Base-by-base conservation (phyloP, 2,888 invertebrate species). In the Oscheius onirici region DNA sequence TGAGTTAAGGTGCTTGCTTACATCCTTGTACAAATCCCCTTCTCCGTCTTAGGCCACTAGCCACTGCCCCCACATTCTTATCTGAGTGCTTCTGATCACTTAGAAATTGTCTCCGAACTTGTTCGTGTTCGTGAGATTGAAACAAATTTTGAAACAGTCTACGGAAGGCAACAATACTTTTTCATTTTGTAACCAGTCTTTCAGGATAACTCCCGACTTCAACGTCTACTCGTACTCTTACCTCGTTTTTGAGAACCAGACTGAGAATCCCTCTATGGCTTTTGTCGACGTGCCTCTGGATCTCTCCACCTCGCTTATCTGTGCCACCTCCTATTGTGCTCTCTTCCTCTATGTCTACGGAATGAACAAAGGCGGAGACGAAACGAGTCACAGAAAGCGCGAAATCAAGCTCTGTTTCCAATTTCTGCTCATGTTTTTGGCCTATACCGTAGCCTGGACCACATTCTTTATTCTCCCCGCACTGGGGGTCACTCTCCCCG, bases 381-480 rank as follows among this genome's bases (percentile, higher is more conserved):
- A 52, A 52, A 40, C 34, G 24, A 34, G 54, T 6, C 41, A 26
- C 10, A 52, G 28, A 40, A 52, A 34, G n/a, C 28, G 52, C 8
- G 66, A 66, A 54, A 66, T 66, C 28, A 68, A 55, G 40, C 11
- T 69, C 8, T 60, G 69, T 34, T 26, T 69, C 17, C 69, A 69
- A 49, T 69, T 58, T 40, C 60, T 60, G 2, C 15, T 69, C 2
- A 60, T 60, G 58, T 69, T 69, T 41, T 40, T 69, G 1, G 43
- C 49, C 15, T 69, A 69, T 44, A 60, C 60, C 28, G 43, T 60
- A 22, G 52, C 66, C n/a, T 66, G 66, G 66, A 22, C 24, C 40
- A 34, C 66, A 2, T 66, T 66, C 40, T 46, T 49, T 15, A 34
- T 49, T 5, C 40, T 66, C 3, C 66, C 66, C 10, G 8, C 26